These are phyloP conservation scores for Cephus rjabovi DNA, from an alignment of 2,888 invertebrate species.

Conservation along the genomic window DNA sequence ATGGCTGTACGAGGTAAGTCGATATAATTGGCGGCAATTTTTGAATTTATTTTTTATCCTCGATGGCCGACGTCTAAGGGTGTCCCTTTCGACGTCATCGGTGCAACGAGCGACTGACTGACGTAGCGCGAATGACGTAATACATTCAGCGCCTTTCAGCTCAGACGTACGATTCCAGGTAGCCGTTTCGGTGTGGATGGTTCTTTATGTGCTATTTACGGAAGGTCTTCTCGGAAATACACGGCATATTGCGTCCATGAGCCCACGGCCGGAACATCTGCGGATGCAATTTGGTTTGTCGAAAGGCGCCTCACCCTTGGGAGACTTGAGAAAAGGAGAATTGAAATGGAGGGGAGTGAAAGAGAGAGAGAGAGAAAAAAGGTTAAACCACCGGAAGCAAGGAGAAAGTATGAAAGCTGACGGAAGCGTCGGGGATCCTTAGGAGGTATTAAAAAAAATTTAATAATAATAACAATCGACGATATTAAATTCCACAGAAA, in stretches of 20 bases:
- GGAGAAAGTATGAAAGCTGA: background rate
- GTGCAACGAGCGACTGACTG: background rate
- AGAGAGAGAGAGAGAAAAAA: background rate
- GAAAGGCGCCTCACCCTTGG: background rate
- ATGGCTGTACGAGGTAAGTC: background rate
- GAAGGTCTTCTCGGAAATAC: conserved; percentile 23
- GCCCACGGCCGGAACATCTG: conserved; percentile 22
- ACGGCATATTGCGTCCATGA: conserved; percentile 15
- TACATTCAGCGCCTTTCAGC: background rate
- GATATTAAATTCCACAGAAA: background rate
- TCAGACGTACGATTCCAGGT: conserved; percentile 14
- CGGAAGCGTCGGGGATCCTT: background rate
- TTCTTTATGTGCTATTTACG: conserved; percentile 27
- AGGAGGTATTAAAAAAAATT: too few species aligned
- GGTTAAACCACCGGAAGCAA: background rate
- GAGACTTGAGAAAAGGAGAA: background rate
- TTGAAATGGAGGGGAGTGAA: background rate
- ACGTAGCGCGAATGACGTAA: background rate
- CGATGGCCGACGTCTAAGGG: background rate
- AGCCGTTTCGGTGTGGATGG: conserved; percentile 11
- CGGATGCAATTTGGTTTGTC: conserved; percentile 8
- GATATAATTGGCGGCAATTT: too few species aligned
- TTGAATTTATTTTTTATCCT: too few species aligned
- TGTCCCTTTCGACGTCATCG: background rate
- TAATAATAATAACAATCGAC: background rate